Conservation (phyloP, 2,888 invertebrate species). For the Iphiclides podalirius region DNA sequence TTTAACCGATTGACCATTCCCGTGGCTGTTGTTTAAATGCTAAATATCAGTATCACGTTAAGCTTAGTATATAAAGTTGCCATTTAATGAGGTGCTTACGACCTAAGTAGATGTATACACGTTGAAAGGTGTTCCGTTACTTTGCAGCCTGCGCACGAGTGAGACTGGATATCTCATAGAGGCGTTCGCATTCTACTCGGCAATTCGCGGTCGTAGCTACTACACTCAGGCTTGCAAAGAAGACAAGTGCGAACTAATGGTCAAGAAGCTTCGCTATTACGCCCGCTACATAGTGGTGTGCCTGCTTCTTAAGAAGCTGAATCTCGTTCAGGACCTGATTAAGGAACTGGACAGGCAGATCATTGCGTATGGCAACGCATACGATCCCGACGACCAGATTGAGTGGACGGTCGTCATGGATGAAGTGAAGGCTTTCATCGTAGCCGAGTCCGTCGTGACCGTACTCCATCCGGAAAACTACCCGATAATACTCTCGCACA, state of each 20-base stretch:
- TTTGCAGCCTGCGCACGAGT: constrained; percentile 91
- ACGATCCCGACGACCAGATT: constrained; percentile 97
- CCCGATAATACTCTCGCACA: constrained; percentile 92
- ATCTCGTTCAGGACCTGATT: constrained; percentile 94
- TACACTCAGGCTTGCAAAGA: constrained; percentile 96
- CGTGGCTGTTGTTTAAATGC: too few relatives aligned
- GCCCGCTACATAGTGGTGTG: constrained; percentile 98
- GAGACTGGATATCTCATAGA: constrained; percentile 98
- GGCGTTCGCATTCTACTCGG: constrained; percentile 97
- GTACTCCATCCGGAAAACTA: constrained; percentile 93
- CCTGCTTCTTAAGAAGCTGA: constrained; percentile 94
- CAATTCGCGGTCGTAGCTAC: constrained; percentile 95
- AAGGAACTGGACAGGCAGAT: constrained; percentile 96
- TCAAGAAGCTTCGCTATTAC: constrained; percentile 96
- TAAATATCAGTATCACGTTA: too few relatives aligned
- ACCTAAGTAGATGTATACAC: too few relatives aligned
- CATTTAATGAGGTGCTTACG: too few relatives aligned
- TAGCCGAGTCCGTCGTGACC: constrained; percentile 93
- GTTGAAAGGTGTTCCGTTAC: too few relatives aligned
- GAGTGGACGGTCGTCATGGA: constrained; percentile 97
- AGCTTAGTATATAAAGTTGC: too few relatives aligned
- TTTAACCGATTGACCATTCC: too few relatives aligned
- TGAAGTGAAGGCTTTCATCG: constrained; percentile 96
- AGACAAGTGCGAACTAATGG: constrained; percentile 96
- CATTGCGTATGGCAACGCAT: constrained; percentile 95